Evolutionary conservation across 1,140 invertebrate species (phyloP), one percentile per base, ranked within the genome.

Genomic region (Batillaria attramentaria): DNA sequence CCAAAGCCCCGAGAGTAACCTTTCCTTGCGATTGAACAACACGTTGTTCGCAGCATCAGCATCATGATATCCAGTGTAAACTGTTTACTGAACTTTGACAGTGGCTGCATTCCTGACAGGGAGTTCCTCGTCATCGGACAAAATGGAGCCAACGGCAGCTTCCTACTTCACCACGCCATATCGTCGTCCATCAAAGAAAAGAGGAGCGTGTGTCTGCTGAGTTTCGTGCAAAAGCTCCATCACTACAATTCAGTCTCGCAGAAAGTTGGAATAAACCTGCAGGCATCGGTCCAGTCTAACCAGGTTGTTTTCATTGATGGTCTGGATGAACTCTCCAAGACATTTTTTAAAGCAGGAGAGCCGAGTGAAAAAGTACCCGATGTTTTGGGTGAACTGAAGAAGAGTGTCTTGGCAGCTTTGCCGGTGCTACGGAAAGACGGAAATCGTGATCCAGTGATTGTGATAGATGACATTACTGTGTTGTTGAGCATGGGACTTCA

Each of bases 181-280:
- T 79, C 78, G 20, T 78, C 65, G 37, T 80, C 70, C 24, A 37
- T 86, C 20, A 85, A 80, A 73, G 39, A 80, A 43, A 74, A 79
- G 1, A 75, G n/a, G n/a, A 37, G 20, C 18, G 84, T 86, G 3
- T 79, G 81, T 57, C 79, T 86, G 13, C 20, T 86, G 0, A 77
- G 79, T 43, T 79, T 86, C 31, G 41, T 77, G 28, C 85, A 86
- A 50, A 81, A 81, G 18, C 85, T 86, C 33, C 82, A 82, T 62
- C 87, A 87, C 84, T 87, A 82, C 68, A 83, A 80, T 69, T 69
- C 78, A 4, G 82, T 87, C 42, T 80, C 84, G 24, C 80, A 81
- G 50, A 87, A 87, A 73, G 78, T 86, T 69, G 85, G 87, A 31
- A 54, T 74, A 41, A 84, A 84, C 62, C 72, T 87, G 57, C 69